Percentiles rank a stretch among this genome's conserved stretches.
These are phyloP conservation scores for Protomyctophum bolini DNA, from an alignment of 2,113 vertebrate genomes.

Conservation along the genomic window DNA sequence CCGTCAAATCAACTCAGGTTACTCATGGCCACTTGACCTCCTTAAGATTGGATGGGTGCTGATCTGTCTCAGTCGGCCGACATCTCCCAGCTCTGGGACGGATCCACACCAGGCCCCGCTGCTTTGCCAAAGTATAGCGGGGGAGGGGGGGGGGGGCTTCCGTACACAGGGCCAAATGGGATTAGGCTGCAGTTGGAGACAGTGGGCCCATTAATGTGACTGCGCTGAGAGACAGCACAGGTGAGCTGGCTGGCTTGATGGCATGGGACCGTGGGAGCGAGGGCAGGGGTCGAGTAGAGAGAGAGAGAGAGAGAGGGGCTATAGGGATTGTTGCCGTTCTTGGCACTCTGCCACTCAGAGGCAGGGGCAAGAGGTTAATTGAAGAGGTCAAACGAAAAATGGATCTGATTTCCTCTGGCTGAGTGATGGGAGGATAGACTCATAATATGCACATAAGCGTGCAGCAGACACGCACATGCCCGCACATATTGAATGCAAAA, in stretches of 20 bases:
- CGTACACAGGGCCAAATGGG: slow-evolving; percentile 8
- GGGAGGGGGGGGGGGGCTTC: not conserved
- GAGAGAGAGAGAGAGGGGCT: not conserved
- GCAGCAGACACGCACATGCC: not conserved
- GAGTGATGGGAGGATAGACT: slow-evolving; percentile 14
- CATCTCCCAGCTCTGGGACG: not conserved
- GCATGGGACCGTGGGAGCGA: not conserved
- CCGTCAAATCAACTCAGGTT: slow-evolving; percentile 15
- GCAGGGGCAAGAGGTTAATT: slow-evolving; percentile 42
- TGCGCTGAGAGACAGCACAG: slow-evolving; percentile 61
- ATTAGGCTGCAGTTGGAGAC: slow-evolving; percentile 31
- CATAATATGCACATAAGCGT: not conserved
- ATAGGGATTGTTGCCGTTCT: slow-evolving; percentile 7
- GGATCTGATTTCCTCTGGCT: slow-evolving; percentile 34
- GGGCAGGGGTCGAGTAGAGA: not conserved
- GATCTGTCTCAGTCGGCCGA: slow-evolving; percentile 31
- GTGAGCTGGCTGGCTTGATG: slow-evolving; percentile 40
- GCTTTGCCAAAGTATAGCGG: too few species aligned
- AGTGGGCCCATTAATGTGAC: slow-evolving; percentile 46
- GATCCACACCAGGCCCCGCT: slow-evolving; percentile 18
- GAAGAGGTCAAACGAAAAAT: slow-evolving; percentile 22
- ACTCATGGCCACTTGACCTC: slow-evolving; percentile 31
- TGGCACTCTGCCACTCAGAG: slow-evolving; percentile 22
- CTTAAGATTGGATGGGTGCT: slow-evolving; percentile 16
- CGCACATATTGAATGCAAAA: not conserved